Percentiles rank a stretch among this genome's conserved stretches.
phyloP scores from a whole-genome alignment of 2,888 invertebrate species.

The Caenorhabditis angaria region DNA sequence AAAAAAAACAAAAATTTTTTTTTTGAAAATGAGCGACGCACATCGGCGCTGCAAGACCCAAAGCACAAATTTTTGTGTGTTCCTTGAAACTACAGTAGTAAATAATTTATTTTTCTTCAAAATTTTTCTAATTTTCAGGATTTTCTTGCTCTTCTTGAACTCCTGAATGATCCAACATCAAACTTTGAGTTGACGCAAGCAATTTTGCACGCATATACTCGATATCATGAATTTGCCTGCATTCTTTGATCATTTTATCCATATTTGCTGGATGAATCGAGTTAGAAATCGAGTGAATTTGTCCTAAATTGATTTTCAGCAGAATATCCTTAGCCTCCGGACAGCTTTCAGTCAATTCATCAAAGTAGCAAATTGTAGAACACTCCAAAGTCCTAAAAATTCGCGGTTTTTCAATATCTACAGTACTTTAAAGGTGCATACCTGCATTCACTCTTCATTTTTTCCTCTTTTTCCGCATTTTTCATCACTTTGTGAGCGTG shows the following conservation, averaged over 20 bases:
- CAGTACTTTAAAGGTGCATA: slow-evolving; percentile 5
- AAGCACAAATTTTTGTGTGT: no score
- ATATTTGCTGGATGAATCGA: slow-evolving; percentile 48
- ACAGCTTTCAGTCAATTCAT: slow-evolving; percentile 62
- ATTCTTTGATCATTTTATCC: slow-evolving; percentile 51
- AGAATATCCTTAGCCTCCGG: slow-evolving; percentile 61
- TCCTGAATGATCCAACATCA: slow-evolving; percentile 36
- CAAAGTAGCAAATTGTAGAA: slow-evolving; percentile 68
- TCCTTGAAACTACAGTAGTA: no score
- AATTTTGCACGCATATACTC: slow-evolving; percentile 50
- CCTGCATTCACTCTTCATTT: slow-evolving; percentile 46
- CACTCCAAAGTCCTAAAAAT: slow-evolving; percentile 62
- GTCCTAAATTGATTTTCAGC: slow-evolving; percentile 54
- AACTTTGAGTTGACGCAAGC: slow-evolving; percentile 33
- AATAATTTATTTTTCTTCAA: slow-evolving; percentile 3
- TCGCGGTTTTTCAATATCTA: background rate
- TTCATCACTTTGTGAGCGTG: slow-evolving; percentile 43
- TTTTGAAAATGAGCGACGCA: no score
- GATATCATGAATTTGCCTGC: slow-evolving; percentile 47
- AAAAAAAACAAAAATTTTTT: background rate
- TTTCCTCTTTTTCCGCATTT: slow-evolving; percentile 40
- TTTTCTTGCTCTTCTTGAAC: slow-evolving; percentile 29
- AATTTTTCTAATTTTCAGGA: background rate
- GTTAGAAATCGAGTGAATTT: slow-evolving; percentile 49
- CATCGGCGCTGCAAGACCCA: no score